These are phyloP conservation scores for Himalopsyche japonica DNA, from an alignment of 2,888 invertebrate species.

Conservation along the genomic window DNA sequence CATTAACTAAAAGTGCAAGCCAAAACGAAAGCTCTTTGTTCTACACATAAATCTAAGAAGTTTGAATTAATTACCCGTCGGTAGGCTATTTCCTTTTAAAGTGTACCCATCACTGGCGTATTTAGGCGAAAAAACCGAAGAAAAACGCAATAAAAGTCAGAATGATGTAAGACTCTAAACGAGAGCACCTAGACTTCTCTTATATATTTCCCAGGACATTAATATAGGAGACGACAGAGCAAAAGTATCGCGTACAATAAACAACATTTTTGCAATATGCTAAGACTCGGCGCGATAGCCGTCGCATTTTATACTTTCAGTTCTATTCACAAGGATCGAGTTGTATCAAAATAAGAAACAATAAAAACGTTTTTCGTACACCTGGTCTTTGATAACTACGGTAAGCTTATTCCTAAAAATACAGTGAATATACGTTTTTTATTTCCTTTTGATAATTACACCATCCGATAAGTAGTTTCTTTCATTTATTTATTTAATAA, in stretches of 20 bases:
- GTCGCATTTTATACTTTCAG: background rate
- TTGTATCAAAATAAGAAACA: background rate
- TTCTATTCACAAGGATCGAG: background rate
- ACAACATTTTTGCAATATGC: slow-evolving; percentile 23
- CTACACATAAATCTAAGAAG: background rate
- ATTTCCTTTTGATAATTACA: no score
- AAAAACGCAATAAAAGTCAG: slow-evolving; percentile 22
- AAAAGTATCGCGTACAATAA: slow-evolving; percentile 15
- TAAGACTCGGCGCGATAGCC: background rate
- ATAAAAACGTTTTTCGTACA: no score
- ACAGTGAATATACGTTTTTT: no score
- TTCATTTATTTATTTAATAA: no score
- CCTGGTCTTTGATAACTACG: no score
- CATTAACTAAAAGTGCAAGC: background rate
- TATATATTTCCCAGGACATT: slow-evolving; percentile 27
- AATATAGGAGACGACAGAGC: slow-evolving; percentile 15
- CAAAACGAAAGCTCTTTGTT: background rate
- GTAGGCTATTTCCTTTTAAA: background rate
- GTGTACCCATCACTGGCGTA: background rate
- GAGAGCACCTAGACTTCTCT: background rate
- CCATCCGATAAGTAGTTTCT: no score
- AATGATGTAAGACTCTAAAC: background rate
- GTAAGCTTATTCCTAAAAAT: no score
- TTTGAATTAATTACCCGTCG: background rate
- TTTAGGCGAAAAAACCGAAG: background rate